Conservation (phyloP, 2,113 vertebrate species). For the Dolichallabes microphthalmus region DNA sequence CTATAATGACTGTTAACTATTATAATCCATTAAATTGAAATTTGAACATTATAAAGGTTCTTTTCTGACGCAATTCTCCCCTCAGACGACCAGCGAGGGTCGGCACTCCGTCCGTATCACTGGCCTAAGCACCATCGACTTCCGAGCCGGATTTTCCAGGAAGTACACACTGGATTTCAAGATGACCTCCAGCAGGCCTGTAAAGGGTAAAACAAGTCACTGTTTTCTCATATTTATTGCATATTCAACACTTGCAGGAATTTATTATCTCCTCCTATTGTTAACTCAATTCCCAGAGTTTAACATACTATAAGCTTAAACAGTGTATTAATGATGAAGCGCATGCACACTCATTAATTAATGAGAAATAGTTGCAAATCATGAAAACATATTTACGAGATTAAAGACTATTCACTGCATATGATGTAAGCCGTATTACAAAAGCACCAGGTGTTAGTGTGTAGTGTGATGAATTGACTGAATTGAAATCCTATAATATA, state of each 20-base stretch:
- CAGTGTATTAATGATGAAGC: background rate
- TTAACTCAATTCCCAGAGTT: background rate
- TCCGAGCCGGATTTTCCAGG: constrained; percentile 90
- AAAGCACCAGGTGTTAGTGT: background rate
- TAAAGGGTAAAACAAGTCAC: constrained; percentile 80
- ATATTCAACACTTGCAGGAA: background rate
- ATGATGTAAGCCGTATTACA: background rate
- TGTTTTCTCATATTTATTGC: background rate
- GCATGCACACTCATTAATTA: background rate
- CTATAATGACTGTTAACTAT: background rate
- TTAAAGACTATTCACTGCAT: background rate
- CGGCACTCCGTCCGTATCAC: constrained; percentile 93
- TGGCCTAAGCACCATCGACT: constrained; percentile 95
- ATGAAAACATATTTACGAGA: background rate
- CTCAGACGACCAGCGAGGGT: constrained; percentile 86
- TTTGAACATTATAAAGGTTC: background rate
- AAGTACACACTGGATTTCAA: constrained; percentile 88
- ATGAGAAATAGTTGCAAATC: background rate
- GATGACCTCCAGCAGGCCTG: constrained; percentile 85
- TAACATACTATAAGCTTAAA: background rate
- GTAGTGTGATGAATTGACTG: background rate
- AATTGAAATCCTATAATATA: background rate
- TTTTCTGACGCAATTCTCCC: constrained; percentile 21
- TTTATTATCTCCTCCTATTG: background rate
- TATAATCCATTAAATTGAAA: background rate